phyloP scores from a whole-genome alignment of 2,888 invertebrate genomes.

The Limenitis camilla region DNA sequence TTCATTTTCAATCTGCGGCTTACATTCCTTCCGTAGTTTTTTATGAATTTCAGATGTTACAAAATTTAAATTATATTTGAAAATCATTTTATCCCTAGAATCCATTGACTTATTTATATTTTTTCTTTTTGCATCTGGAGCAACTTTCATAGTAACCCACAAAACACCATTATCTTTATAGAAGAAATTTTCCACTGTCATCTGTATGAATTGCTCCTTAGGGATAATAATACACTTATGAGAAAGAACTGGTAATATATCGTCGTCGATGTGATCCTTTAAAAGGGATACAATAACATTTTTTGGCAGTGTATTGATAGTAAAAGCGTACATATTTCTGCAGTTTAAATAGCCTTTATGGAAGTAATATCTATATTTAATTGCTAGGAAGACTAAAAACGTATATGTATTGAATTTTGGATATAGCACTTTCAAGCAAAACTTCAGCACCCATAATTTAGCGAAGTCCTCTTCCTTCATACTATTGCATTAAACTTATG shows the following conservation, averaged over 20 bases:
- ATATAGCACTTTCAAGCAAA: conserved; percentile 62
- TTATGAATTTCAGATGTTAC: conserved; percentile 57
- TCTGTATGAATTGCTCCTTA: conserved; percentile 53
- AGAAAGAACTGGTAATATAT: conserved; percentile 41
- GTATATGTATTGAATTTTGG: conserved; percentile 62
- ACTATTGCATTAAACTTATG: conserved; percentile 29
- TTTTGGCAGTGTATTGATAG: conserved; percentile 44
- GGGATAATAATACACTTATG: conserved; percentile 60
- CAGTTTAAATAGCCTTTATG: conserved; percentile 30
- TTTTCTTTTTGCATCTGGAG: conserved; percentile 41
- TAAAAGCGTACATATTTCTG: conserved; percentile 43
- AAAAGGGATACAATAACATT: conserved; percentile 38
- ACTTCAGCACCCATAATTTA: conserved; percentile 64
- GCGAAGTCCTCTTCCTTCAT: conserved; percentile 50
- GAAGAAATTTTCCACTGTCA: conserved; percentile 62
- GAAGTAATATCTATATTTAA: conserved; percentile 56
- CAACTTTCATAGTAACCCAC: conserved; percentile 57
- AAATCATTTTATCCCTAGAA: conserved; percentile 27
- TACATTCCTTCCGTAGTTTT: conserved; percentile 45
- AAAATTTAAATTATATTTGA: conserved; percentile 46
- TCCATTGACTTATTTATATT: conserved; percentile 30
- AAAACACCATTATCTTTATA: conserved; percentile 61
- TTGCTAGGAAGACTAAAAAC: conserved; percentile 58
- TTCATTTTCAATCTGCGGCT: conserved; percentile 36
- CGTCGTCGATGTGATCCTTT: conserved; percentile 37